Percentiles rank a stretch among this genome's conserved stretches.
Conservation (phyloP, 2,113 vertebrate species). For the Indri indri region DNA sequence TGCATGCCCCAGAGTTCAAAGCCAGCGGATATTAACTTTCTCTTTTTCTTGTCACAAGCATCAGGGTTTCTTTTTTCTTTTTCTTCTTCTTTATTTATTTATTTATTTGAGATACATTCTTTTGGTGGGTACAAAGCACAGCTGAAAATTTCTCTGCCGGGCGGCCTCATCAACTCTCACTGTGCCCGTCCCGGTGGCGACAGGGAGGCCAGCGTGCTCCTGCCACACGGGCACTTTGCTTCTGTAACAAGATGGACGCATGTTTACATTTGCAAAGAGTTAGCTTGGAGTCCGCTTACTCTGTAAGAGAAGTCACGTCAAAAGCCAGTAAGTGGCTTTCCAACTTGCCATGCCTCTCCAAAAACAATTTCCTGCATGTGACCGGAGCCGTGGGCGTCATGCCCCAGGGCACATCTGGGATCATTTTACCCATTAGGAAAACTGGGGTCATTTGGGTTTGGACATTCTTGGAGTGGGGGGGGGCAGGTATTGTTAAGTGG, state of each 20-base stretch:
- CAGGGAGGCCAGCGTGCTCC: conserved; percentile 54
- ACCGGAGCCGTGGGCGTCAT: not conserved
- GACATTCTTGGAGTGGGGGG: conserved; percentile 28
- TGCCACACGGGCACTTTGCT: conserved; percentile 65
- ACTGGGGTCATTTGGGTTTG: conserved; percentile 10
- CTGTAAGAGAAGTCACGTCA: conserved; percentile 54
- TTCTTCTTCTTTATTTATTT: not conserved
- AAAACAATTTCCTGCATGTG: conserved; percentile 61
- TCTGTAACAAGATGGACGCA: conserved; percentile 66
- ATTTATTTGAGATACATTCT: not conserved
- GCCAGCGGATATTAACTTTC: fast-evolving
- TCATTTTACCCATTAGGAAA: conserved; percentile 55
- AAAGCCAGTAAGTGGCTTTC: conserved; percentile 60
- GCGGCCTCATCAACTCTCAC: conserved; percentile 25
- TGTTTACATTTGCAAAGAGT: conserved; percentile 72
- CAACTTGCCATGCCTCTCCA: conserved; percentile 46
- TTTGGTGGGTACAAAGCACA: not conserved
- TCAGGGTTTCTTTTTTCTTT: not conserved
- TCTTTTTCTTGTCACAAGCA: not conserved
- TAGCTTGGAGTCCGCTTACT: conserved; percentile 63
- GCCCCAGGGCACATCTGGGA: conserved; percentile 50
- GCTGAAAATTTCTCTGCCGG: not conserved
- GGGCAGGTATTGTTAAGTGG: not conserved
- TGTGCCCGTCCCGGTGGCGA: conserved; percentile 50
- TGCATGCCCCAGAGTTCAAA: fast-evolving